A percentile compares a stretch with the other conserved stretches of the same genome.
Evolutionary conservation across 2,113 vertebrate species (phyloP).

Genomic region (Corythaeola cristata): DNA sequence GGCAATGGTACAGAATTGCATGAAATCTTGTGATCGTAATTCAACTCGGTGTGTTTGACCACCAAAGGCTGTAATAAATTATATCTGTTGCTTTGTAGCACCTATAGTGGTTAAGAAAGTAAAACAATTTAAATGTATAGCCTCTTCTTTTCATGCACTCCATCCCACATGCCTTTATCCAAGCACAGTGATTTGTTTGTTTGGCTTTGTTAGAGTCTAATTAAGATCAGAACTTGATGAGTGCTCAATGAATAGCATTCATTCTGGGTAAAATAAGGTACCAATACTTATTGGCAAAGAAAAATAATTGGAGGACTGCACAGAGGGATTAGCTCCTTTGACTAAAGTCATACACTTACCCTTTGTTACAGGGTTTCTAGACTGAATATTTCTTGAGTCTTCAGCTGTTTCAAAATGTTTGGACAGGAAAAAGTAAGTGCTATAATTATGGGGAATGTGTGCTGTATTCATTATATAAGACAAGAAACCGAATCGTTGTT

Average conservation of each 20-base stretch:
- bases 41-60: conserved; percentile 8
- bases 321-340: conserved; percentile 30
- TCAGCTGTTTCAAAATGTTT: conserved; percentile 52
- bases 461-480: conserved; percentile 4
- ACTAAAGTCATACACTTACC: conserved; percentile 5
- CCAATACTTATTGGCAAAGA: conserved; percentile 27
- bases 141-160: conserved; percentile 18
- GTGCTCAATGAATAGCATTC: conserved; percentile 29
- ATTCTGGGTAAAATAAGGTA: conserved; percentile 36
- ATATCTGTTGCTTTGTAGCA: neutral
- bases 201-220: conserved; percentile 56
- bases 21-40: conserved; percentile 14
- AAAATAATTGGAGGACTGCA: conserved; percentile 50
- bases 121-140: conserved; percentile 29
- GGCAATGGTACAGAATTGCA: neutral
- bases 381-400: conserved; percentile 30
- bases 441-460: conserved; percentile 16
- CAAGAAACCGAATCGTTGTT: neutral
- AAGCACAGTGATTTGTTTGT: conserved; percentile 54
- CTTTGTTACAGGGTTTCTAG: neutral
- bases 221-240: conserved; percentile 53
- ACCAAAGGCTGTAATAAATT: conserved; percentile 37
- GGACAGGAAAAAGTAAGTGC: conserved; percentile 38
- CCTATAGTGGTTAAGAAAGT: conserved; percentile 2
- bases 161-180: conserved; percentile 7